phyloP scores from a whole-genome alignment of 1,140 invertebrate species.

The Oryctes rhinoceros region DNA sequence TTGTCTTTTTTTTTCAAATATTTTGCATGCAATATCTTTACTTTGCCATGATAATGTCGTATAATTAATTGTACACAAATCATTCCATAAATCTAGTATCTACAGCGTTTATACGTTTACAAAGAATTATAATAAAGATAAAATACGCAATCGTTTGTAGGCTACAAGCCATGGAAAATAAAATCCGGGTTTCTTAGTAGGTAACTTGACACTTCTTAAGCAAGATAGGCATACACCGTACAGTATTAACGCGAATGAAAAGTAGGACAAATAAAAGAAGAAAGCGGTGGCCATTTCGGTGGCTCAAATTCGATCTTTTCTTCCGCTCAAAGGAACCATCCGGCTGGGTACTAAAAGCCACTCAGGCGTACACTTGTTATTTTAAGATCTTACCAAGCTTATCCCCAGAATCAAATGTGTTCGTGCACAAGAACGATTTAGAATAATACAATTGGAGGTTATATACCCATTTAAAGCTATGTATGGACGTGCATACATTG shows the following conservation, averaged over 20 bases:
- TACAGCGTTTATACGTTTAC: no score
- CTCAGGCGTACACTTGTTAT: constrained; percentile 42
- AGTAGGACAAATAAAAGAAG: background rate
- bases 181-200: background rate
- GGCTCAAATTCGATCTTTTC: background rate
- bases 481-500: background rate
- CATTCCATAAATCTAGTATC: no score
- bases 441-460: background rate
- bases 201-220: background rate
- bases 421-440: background rate
- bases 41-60: no score
- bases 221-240: no score
- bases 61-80: no score
- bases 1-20: no score
- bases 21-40: no score
- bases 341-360: background rate
- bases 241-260: no score
- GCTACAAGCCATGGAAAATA: no score
- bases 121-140: no score
- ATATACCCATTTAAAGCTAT: background rate
- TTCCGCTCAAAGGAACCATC: background rate
- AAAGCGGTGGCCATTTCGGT: constrained; percentile 16
- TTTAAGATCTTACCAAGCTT: constrained; percentile 36
- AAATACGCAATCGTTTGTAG: no score
- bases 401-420: constrained; percentile 17